These are phyloP conservation scores for Brachionus plicatilis DNA, from an alignment of 1,140 invertebrate species.

Conservation along the genomic window DNA sequence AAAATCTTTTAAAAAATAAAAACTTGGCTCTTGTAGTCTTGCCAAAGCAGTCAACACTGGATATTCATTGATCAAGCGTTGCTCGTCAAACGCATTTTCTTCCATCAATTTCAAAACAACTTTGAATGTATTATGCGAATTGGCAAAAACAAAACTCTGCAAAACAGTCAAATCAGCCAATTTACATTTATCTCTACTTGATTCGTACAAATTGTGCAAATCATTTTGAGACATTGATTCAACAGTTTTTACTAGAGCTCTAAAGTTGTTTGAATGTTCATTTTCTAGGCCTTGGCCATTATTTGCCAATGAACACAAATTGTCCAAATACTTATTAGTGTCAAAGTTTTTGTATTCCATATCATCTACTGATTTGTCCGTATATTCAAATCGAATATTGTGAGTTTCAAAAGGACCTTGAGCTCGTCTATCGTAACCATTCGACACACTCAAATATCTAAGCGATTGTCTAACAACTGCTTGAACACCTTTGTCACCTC, in stretches of 20 bases:
- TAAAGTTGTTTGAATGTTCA: conserved; percentile 34
- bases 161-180: conserved; percentile 10
- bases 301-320: neutral
- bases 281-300: neutral
- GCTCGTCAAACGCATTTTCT: conserved; percentile 7
- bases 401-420: conserved; percentile 2
- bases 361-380: conserved; percentile 21
- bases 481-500: conserved; percentile 29
- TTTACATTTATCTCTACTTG: neutral
- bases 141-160: conserved; percentile 20
- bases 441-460: neutral
- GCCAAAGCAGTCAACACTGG: conserved; percentile 37
- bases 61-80: conserved; percentile 22
- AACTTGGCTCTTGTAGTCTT: conserved; percentile 6
- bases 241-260: neutral
- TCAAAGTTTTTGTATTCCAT: conserved; percentile 15
- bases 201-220: neutral
- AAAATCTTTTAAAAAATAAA: neutral
- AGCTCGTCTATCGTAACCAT: conserved; percentile 10
- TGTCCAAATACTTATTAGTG: neutral
- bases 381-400: conserved; percentile 26
- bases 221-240: neutral
- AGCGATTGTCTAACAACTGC: conserved; percentile 31
- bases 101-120: conserved; percentile 6
- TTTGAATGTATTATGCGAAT: neutral